Evolutionary conservation across 1,140 invertebrate genomes (phyloP).

Genomic region (Platyura marginata): DNA sequence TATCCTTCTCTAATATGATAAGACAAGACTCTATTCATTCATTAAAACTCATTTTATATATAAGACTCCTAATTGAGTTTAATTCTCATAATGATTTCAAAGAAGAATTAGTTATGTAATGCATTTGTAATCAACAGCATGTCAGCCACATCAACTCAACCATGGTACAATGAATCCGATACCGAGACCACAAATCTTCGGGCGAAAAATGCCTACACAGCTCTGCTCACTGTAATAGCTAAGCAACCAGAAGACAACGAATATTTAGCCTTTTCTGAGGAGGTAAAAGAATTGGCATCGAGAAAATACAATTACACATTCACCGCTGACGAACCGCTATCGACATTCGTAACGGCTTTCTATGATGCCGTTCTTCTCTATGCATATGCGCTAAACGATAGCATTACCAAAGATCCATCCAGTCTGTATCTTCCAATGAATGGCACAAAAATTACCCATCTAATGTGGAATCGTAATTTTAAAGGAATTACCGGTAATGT

Average conservation of each 20-base stretch:
- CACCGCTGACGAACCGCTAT: conserved; percentile 48
- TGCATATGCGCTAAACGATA: conserved; percentile 75
- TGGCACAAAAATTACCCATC: conserved; percentile 46
- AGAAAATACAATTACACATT: conserved; percentile 66
- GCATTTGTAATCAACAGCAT: conserved; percentile 9
- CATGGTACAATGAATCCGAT: conserved; percentile 72
- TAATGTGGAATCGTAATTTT: conserved; percentile 77
- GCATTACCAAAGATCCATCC: conserved; percentile 41
- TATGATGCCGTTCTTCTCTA: conserved; percentile 91
- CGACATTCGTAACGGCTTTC: conserved; percentile 82
- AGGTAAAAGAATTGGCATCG: conserved; percentile 60
- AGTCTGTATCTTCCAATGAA: conserved; percentile 32
- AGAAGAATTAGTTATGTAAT: no score
- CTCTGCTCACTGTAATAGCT: conserved; percentile 76
- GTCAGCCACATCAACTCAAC: conserved; percentile 28
- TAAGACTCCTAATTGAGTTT: no score
- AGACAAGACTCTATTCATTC: no score
- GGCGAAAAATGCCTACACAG: conserved; percentile 74
- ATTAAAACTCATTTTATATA: no score
- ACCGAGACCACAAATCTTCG: conserved; percentile 60
- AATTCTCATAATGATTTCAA: background rate
- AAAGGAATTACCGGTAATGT: conserved; percentile 81
- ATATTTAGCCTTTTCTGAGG: conserved; percentile 56
- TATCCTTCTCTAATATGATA: no score
- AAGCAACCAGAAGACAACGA: conserved; percentile 60